A percentile compares a stretch with the other conserved stretches of the same genome.
phyloP scores from a whole-genome alignment of 2,113 vertebrate species.

The Corapipo altera region DNA sequence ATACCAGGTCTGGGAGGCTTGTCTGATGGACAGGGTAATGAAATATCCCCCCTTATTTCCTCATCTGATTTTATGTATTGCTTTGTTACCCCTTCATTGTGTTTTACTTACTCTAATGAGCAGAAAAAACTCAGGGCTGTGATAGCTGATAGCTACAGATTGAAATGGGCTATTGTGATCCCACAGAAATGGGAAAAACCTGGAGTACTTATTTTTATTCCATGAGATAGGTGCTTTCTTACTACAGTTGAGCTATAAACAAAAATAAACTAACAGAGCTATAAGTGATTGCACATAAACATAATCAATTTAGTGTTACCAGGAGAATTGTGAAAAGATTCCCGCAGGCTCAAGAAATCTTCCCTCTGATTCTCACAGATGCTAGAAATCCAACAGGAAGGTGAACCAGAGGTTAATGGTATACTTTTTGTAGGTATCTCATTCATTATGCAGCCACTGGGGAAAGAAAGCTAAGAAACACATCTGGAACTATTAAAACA shows the following conservation, averaged over 20 bases:
- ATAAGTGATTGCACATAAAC: background rate
- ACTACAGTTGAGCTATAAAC: background rate
- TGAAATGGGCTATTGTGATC: background rate
- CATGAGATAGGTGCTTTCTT: background rate
- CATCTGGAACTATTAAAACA: slow-evolving; percentile 43
- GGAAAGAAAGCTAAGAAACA: slow-evolving; percentile 1
- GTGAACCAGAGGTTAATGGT: slow-evolving; percentile 45
- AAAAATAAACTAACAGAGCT: background rate
- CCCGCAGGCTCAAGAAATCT: background rate
- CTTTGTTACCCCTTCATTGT: background rate
- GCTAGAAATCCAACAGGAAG: background rate
- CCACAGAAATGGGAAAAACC: background rate
- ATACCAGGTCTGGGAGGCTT: background rate
- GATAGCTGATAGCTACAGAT: background rate
- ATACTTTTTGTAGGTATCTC: slow-evolving; percentile 8
- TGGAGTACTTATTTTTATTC: background rate
- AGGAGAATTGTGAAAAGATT: background rate
- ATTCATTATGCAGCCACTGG: slow-evolving; percentile 17
- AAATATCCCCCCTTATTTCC: background rate
- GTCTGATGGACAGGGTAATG: background rate
- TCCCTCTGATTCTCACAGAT: background rate
- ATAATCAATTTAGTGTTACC: background rate
- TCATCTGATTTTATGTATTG: background rate
- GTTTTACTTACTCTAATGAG: background rate
- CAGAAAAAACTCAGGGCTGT: background rate